Evolutionary conservation across 2,113 vertebrate genomes (phyloP), one percentile per base, ranked within the genome.

Genomic region (Pseudonaja textilis): DNA sequence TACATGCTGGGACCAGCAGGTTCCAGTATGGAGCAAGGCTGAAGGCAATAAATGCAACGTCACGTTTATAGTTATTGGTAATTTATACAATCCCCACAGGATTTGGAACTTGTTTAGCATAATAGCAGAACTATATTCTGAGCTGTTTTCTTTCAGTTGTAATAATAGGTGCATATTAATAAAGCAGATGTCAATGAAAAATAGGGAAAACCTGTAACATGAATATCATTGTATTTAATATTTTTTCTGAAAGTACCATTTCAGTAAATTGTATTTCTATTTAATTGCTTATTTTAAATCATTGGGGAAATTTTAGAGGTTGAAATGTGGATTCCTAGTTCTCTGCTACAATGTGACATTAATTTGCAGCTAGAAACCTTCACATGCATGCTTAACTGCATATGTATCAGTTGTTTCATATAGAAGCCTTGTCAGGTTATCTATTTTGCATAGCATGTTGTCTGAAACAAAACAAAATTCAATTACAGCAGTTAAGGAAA

Each of bases 81-180:
- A 98, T 98, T 98, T 98, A 97, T 98, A 96, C 98, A 98, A 98
- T 98, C 98, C 98, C 98, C 97, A 96, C 97, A 97, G 98, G 98
- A 97, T 96, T 97, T 96, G 97, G 96, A 97, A 94, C 97, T 98
- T 98, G 97, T 97, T 98, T 98, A 97, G 98, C 98, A 98, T 99
- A 99, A 99, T 99, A 98, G 98, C 97, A 97, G 97, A 97, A 98
- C 98, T 97, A 96, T 98, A 99, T 99, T 99, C 98, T 97, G 97
- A 97, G 97, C 97, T 97, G 97, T 97, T 98, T 98, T 98, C 98
- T 98, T 98, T 97, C 97, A 96, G 93, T 97, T 98, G 98, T 98
- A 98, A 98, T 98, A 97, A 97, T 98, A 98, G 98, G 97, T 96
- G 97, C 98, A 98, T 99, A 98, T 98, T 99, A 99, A 99, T 98